Evolutionary conservation across 92 coral and sea anemone genomes (phyloP).

Genomic region (Zoanthus sansibaricus): DNA sequence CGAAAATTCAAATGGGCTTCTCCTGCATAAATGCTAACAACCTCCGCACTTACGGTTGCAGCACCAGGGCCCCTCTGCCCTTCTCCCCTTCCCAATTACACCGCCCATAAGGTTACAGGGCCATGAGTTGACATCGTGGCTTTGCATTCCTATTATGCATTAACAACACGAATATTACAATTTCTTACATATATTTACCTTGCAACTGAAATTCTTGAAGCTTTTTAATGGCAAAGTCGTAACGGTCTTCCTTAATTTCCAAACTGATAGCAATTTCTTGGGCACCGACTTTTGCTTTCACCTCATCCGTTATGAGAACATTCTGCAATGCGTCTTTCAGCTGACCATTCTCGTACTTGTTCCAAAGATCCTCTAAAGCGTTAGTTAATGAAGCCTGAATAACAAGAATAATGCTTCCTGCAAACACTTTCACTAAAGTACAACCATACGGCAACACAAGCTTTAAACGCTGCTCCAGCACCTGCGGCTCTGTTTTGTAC

Average conservation of each 20-base stretch:
- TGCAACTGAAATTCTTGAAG: constrained; percentile 10
- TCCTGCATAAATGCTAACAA: too few relatives aligned
- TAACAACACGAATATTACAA: background rate
- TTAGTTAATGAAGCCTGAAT: constrained; percentile 22
- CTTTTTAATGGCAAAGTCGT: background rate
- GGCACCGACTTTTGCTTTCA: background rate
- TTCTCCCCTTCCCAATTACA: too few relatives aligned
- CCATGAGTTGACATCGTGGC: too few relatives aligned
- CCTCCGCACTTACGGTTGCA: too few relatives aligned
- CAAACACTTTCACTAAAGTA: background rate
- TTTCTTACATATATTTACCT: background rate
- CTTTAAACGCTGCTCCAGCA: background rate
- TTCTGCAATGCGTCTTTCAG: background rate
- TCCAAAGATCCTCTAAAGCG: constrained; percentile 23
- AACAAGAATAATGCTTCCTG: constrained; percentile 7
- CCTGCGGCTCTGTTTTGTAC: background rate
- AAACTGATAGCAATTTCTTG: background rate
- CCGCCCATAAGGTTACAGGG: too few relatives aligned
- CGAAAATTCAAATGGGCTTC: too few relatives aligned
- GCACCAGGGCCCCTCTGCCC: too few relatives aligned
- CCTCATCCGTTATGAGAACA: constrained; percentile 18
- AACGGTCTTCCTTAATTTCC: constrained; percentile 1
- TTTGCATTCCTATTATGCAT: background rate
- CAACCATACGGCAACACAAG: constrained; percentile 12
- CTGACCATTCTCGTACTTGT: constrained; percentile 10